These are phyloP conservation scores for Sturnus vulgaris DNA, from an alignment of 2,113 vertebrate genomes.

Conservation along the genomic window DNA sequence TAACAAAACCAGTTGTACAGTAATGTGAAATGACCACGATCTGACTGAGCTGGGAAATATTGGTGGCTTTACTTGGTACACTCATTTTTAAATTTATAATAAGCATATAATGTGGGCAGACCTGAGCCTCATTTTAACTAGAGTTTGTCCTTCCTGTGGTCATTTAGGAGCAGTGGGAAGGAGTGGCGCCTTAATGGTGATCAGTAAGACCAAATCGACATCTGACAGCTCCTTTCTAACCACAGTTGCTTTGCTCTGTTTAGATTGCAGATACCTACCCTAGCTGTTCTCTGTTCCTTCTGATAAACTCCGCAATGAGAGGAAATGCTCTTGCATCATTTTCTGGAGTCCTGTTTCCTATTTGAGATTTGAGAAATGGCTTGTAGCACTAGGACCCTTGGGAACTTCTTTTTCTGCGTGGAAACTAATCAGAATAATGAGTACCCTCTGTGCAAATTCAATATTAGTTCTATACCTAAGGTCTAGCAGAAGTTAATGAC, in stretches of 20 bases:
- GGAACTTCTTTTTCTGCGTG: conserved; percentile 48
- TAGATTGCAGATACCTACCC: conserved; percentile 6
- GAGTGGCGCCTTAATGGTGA: background rate
- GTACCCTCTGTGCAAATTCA: conserved; percentile 56
- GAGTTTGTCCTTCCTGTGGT: conserved; percentile 8
- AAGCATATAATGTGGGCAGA: background rate
- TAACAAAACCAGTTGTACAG: background rate
- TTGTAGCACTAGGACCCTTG: conserved; percentile 25
- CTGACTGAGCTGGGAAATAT: background rate
- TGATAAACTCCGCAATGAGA: conserved; percentile 50
- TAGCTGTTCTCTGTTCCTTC: conserved; percentile 34
- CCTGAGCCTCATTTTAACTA: background rate
- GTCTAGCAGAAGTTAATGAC: conserved; percentile 75
- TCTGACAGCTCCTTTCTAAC: background rate
- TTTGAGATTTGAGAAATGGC: conserved; percentile 17
- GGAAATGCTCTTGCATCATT: conserved; percentile 39
- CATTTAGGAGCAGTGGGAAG: background rate
- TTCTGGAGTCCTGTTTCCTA: conserved; percentile 38
- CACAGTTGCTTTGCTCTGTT: background rate
- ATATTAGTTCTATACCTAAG: conserved; percentile 61
- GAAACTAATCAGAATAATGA: conserved; percentile 62
- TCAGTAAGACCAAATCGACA: background rate
- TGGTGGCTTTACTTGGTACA: background rate
- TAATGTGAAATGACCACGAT: background rate
- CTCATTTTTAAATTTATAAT: background rate